These are phyloP conservation scores for Gastrophysa polygoni DNA, from an alignment of 2,888 invertebrate species.

Conservation along the genomic window DNA sequence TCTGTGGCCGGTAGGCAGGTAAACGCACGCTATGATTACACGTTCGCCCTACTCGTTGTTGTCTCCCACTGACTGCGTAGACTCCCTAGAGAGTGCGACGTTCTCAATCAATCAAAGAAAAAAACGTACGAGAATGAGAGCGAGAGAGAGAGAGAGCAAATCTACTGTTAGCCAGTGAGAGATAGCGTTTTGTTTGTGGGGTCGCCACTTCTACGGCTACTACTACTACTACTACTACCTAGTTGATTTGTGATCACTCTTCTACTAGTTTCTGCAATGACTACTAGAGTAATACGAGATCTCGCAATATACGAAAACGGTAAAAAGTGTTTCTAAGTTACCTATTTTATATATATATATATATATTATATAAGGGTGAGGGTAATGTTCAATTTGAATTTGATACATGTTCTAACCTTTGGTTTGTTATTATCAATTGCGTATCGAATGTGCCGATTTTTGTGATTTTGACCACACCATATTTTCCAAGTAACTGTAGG, in stretches of 20 bases:
- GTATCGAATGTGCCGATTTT: background rate
- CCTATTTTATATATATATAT: background rate
- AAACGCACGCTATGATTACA: constrained; percentile 33
- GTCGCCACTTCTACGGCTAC: constrained; percentile 30
- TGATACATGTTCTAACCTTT: background rate
- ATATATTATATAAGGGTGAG: too few relatives aligned
- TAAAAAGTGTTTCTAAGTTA: constrained; percentile 26
- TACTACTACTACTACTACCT: constrained; percentile 43
- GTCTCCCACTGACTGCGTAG: constrained; percentile 53
- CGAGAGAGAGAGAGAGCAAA: constrained; percentile 51
- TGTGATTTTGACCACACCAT: too few relatives aligned
- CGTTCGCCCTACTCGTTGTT: constrained; percentile 36
- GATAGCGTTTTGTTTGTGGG: constrained; percentile 51
- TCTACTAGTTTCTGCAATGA: constrained; percentile 54
- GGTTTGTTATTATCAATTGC: background rate
- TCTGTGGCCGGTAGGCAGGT: constrained; percentile 59
- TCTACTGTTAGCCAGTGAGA: constrained; percentile 56
- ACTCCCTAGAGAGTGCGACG: constrained; percentile 53
- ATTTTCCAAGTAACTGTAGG: background rate
- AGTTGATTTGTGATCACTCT: constrained; percentile 50
- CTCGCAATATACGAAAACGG: constrained; percentile 28
- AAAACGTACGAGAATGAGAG: constrained; percentile 52
- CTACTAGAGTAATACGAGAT: constrained; percentile 31
- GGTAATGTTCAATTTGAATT: background rate
- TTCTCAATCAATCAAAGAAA: constrained; percentile 41